These are phyloP conservation scores for Ophion obscuratus DNA, from an alignment of 2,888 invertebrate species.

Conservation along the genomic window DNA sequence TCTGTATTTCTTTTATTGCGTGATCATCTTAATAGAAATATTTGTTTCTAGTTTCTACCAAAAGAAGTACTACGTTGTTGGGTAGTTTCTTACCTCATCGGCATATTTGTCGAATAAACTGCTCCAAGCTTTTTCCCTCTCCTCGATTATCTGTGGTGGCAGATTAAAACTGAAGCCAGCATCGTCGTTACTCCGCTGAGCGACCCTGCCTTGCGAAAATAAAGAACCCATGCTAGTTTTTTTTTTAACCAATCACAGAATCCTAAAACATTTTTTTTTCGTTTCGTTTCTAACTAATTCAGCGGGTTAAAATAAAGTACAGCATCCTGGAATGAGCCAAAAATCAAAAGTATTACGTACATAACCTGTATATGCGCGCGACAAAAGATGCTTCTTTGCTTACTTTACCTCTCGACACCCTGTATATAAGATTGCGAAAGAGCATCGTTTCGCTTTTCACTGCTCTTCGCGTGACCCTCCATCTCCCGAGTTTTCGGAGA, in stretches of 20 bases:
- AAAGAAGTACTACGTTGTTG: background rate
- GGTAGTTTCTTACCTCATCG: constrained; percentile 63
- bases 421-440: constrained; percentile 68
- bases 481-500: constrained; percentile 30
- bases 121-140: constrained; percentile 71
- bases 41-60: background rate
- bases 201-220: constrained; percentile 66
- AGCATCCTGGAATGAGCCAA: constrained; percentile 61
- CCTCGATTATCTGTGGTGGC: constrained; percentile 62
- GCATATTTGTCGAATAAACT: constrained; percentile 73
- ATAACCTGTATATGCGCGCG: constrained; percentile 53
- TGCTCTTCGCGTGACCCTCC: constrained; percentile 19
- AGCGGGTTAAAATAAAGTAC: constrained; percentile 47
- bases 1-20: no score
- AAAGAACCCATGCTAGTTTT: constrained; percentile 66
- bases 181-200: constrained; percentile 47
- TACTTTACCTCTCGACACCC: constrained; percentile 68
- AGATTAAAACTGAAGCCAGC: constrained; percentile 48
- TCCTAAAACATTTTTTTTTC: constrained; percentile 32
- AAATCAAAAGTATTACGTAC: constrained; percentile 45
- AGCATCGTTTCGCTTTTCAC: constrained; percentile 26
- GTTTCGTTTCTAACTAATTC: constrained; percentile 46
- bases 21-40: background rate
- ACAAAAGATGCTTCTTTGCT: constrained; percentile 22
- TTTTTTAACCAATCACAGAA: constrained; percentile 46